These are phyloP conservation scores for Patiria pectinifera DNA, from an alignment of 53 echinoderm and acorn worm species.

Conservation along the genomic window DNA sequence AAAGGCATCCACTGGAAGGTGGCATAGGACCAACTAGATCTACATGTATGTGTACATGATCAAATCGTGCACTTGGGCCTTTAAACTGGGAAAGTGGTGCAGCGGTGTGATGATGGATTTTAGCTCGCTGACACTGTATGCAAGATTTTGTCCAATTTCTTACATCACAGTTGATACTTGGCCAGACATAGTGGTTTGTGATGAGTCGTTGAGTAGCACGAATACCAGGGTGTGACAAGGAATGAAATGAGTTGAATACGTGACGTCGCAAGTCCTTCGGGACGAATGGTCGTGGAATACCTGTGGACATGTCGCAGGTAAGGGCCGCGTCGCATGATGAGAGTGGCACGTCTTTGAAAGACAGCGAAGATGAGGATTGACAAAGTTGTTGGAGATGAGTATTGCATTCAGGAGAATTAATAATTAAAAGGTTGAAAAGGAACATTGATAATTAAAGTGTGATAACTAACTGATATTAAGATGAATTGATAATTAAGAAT, in stretches of 20 bases:
- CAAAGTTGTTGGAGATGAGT: background rate
- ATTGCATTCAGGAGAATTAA: too few relatives aligned
- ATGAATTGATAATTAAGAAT: too few relatives aligned
- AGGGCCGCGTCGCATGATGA: background rate
- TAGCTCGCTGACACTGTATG: too few relatives aligned
- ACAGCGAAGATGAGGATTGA: background rate
- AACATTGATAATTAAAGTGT: too few relatives aligned
- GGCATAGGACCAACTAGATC: background rate
- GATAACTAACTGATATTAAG: too few relatives aligned
- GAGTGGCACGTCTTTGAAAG: background rate
- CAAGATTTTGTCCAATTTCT: too few relatives aligned
- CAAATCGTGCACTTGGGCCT: too few relatives aligned
- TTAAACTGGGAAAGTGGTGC: too few relatives aligned
- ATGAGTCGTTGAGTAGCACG: background rate
- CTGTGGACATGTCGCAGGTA: background rate
- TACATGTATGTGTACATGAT: background rate
- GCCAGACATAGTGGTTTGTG: background rate
- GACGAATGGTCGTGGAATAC: slow-evolving; percentile 5
- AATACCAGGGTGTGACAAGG: slow-evolving; percentile 11
- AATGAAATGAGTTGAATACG: background rate
- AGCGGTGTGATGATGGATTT: too few relatives aligned
- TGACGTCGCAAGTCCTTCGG: background rate
- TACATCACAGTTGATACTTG: background rate
- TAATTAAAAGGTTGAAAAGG: too few relatives aligned
- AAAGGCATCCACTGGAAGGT: background rate